A percentile compares a stretch with the other conserved stretches of the same genome.
Conservation (phyloP, 2,113 vertebrate genomes). For the Melanerpes formicivorus region DNA sequence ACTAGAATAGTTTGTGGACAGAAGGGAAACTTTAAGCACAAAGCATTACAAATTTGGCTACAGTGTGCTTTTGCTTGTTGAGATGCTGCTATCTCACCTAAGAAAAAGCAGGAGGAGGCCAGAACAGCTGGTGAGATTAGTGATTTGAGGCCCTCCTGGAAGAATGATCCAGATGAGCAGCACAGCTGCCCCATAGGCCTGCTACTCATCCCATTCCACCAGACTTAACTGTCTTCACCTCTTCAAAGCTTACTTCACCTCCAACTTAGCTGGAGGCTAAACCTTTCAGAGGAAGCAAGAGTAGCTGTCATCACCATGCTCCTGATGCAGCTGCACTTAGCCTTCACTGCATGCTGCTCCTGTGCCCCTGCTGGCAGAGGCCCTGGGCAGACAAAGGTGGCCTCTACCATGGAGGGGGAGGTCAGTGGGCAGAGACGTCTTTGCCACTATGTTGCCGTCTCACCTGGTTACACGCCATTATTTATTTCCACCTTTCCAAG, state of each 20-base stretch:
- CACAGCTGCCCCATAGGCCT: rapidly evolving
- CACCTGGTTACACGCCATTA: neutral
- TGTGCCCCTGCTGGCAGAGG: neutral
- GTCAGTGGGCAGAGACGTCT: rapidly evolving
- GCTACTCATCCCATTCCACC: rapidly evolving
- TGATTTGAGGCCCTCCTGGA: neutral
- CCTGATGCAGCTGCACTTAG: neutral
- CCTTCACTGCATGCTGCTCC: rapidly evolving
- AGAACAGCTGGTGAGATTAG: neutral
- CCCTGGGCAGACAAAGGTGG: too few relatives aligned
- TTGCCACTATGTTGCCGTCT: neutral
- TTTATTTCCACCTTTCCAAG: neutral
- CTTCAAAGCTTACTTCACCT: neutral
- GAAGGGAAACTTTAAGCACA: neutral
- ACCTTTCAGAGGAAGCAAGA: neutral
- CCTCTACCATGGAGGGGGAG: rapidly evolving
- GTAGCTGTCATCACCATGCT: neutral
- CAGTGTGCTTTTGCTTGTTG: neutral
- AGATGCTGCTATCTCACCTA: neutral
- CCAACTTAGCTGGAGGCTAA: neutral
- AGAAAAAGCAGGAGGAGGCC: neutral
- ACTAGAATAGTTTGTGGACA: neutral
- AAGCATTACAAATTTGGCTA: neutral
- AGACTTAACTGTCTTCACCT: neutral
- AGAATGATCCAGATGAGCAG: rapidly evolving